phyloP scores from a whole-genome alignment of 2,113 vertebrate species.

The Nanorana parkeri region DNA sequence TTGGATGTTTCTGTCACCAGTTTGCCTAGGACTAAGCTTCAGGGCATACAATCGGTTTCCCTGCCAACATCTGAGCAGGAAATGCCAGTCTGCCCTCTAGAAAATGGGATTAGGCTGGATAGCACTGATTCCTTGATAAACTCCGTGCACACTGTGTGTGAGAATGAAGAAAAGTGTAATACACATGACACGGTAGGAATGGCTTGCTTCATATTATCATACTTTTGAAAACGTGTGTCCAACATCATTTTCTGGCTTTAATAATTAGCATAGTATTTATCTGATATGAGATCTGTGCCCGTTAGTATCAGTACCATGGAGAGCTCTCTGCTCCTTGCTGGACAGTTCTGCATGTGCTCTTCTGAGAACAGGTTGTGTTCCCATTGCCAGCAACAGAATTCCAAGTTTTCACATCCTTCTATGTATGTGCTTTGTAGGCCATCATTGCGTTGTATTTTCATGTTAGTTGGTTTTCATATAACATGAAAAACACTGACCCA shows the following conservation, averaged over 20 bases:
- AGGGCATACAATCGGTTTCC: conserved; percentile 53
- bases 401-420: not conserved
- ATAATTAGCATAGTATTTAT: not conserved
- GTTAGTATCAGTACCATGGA: conserved; percentile 25
- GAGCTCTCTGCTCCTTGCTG: conserved; percentile 25
- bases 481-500: too few species aligned
- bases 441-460: not conserved
- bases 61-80: conserved; percentile 51
- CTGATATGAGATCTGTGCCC: not conserved
- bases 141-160: conserved; percentile 31
- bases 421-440: not conserved
- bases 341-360: not conserved
- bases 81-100: conserved; percentile 52
- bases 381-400: not conserved
- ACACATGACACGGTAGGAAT: conserved; percentile 29
- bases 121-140: conserved; percentile 11
- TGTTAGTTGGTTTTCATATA: not conserved
- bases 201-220: not conserved
- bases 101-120: conserved; percentile 54
- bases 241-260: not conserved
- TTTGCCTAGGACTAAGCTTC: conserved; percentile 52
- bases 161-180: conserved; percentile 19
- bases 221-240: not conserved
- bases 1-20: conserved; percentile 28
- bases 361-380: not conserved